phyloP scores from a whole-genome alignment of 2,113 vertebrate species.

The Anarrhichthys ocellatus region DNA sequence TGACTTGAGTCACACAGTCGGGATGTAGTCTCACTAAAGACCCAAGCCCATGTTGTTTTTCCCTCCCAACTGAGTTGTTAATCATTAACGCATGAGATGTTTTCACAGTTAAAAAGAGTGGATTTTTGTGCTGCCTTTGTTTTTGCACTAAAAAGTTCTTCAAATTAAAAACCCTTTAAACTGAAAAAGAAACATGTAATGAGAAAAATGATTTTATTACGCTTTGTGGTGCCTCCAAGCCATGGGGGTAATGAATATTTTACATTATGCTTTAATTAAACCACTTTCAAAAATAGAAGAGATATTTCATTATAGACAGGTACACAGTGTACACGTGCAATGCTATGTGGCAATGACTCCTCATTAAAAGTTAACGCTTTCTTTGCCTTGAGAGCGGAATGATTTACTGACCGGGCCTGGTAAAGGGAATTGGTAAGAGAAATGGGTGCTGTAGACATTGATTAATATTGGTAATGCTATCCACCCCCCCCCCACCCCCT shows the following conservation, averaged over 20 bases:
- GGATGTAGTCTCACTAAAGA: conserved; percentile 37
- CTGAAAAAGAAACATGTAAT: conserved; percentile 69
- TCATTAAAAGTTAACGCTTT: conserved; percentile 95
- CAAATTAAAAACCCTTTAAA: conserved; percentile 64
- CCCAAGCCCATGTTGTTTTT: conserved; percentile 17
- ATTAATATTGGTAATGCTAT: conserved; percentile 98
- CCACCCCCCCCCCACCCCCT: conserved; percentile 39
- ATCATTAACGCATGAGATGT: conserved; percentile 35
- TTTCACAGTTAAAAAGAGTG: conserved; percentile 20
- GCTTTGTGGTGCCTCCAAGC: conserved; percentile 86
- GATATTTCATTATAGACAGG: conserved; percentile 87
- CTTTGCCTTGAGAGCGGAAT: conserved; percentile 82
- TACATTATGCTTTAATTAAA: conserved; percentile 94
- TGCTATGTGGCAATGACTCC: conserved; percentile 77
- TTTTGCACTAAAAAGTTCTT: background rate
- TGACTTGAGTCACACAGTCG: conserved; percentile 20
- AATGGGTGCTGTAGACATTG: conserved; percentile 90
- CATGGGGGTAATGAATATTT: conserved; percentile 92
- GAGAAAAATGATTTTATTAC: conserved; percentile 80
- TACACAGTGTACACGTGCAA: conserved; percentile 62
- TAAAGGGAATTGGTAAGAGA: conserved; percentile 91
- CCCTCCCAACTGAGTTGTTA: conserved; percentile 22
- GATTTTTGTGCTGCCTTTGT: background rate
- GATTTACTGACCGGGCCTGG: conserved; percentile 88
- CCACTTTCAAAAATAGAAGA: conserved; percentile 88